These are phyloP conservation scores for Sceloporus undulatus DNA, from an alignment of 2,113 vertebrate species.

Conservation along the genomic window DNA sequence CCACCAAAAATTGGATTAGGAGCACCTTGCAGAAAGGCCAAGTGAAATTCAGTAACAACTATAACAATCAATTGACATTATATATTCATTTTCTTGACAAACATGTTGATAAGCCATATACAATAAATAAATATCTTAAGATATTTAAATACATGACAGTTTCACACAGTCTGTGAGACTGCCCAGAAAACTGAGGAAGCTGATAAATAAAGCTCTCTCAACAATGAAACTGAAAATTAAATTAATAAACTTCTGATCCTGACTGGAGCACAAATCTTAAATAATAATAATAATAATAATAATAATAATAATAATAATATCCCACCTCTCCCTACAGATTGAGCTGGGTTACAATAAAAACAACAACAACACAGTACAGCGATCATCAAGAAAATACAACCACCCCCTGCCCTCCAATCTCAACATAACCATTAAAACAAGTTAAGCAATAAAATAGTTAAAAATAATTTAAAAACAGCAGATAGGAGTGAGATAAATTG, in stretches of 20 bases:
- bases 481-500: too few species aligned
- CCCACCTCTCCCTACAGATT: too few species aligned
- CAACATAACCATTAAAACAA: too few species aligned
- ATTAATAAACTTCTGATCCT: background rate
- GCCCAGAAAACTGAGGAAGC: background rate
- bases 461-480: too few species aligned
- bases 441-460: too few species aligned
- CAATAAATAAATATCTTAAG: background rate
- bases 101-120: background rate
- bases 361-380: too few species aligned
- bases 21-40: background rate
- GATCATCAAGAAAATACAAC: too few species aligned
- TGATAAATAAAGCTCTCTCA: background rate
- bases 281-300: too few species aligned
- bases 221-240: background rate
- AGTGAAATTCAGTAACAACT: background rate
- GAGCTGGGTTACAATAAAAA: too few species aligned
- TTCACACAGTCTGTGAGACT: background rate
- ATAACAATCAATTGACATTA: background rate
- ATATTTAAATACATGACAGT: background rate
- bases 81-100: background rate
- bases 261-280: background rate
- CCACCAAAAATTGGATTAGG: background rate
- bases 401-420: too few species aligned
- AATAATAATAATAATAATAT: too few species aligned